Percentiles rank a stretch among this genome's conserved stretches.
Conservation (phyloP, 2,797 vertebrate species). For the Triplophysa yarkandensis region DNA sequence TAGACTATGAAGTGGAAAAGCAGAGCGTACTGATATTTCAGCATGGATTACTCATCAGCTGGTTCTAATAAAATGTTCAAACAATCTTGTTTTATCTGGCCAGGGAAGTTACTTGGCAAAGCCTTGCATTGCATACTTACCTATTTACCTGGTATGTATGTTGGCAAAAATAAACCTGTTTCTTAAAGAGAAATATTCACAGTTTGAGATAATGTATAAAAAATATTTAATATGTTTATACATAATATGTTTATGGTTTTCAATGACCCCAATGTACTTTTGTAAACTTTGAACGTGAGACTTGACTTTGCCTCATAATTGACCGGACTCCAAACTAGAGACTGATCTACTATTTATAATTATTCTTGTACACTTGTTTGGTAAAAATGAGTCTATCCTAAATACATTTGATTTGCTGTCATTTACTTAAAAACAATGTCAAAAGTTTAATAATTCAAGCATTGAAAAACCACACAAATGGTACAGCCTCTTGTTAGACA, state of each 20-base stretch:
- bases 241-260: conserved; percentile 18
- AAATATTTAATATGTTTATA: conserved; percentile 35
- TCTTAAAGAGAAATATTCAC: conserved; percentile 51
- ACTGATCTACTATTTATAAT: not conserved
- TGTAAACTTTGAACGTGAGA: not conserved
- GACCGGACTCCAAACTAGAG: not conserved
- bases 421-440: not conserved
- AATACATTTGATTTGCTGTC: not conserved
- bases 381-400: not conserved
- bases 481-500: not conserved
- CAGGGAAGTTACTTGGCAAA: conserved; percentile 62
- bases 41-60: conserved; percentile 79
- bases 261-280: conserved; percentile 7
- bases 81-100: conserved; percentile 74
- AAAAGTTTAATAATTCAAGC: not conserved
- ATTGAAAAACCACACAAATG: not conserved
- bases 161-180: conserved; percentile 50
- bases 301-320: not conserved
- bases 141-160: conserved; percentile 68
- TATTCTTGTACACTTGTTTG: not conserved
- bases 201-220: conserved; percentile 44
- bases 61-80: conserved; percentile 76
- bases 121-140: conserved; percentile 69
- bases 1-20: conserved; percentile 75
- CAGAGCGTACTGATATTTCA: conserved; percentile 69